phyloP scores from a whole-genome alignment of 2,113 vertebrate genomes.

The Peromyscus maniculatus region DNA sequence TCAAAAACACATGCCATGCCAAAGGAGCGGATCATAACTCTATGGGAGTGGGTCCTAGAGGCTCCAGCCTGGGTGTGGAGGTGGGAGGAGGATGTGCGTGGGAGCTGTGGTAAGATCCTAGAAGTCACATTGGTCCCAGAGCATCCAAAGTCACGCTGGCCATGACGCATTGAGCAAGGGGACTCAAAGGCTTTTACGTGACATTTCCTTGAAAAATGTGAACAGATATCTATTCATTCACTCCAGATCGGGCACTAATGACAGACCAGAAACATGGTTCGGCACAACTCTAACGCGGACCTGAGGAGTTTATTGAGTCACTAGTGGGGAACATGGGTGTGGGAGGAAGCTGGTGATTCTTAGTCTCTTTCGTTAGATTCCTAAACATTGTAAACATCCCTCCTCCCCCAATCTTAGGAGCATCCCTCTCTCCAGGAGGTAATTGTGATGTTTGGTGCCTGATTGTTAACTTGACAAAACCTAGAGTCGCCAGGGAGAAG shows the following conservation, averaged over 20 bases:
- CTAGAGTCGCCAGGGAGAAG: background rate
- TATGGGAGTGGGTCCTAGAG: background rate
- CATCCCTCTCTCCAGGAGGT: background rate
- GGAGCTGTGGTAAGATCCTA: background rate
- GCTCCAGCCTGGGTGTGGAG: too few species aligned
- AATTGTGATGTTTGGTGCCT: too few species aligned
- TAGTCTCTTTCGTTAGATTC: background rate
- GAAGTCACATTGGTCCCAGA: background rate
- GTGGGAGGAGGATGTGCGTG: too few species aligned
- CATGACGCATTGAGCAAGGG: accelerated
- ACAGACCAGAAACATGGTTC: background rate
- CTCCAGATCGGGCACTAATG: background rate
- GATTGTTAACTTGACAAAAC: background rate
- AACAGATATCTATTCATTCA: background rate
- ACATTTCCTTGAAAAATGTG: background rate
- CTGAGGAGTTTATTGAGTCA: too few species aligned
- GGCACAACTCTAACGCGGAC: background rate
- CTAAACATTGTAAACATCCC: background rate
- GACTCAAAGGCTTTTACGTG: background rate
- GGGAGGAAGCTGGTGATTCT: too few species aligned
- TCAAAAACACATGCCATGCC: background rate
- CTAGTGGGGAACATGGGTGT: background rate
- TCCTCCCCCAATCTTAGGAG: background rate
- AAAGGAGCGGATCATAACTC: background rate
- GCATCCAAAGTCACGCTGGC: background rate